Evolutionary conservation across 2,797 vertebrate species (phyloP), one percentile per base, ranked within the genome.

Genomic region (Rhynchonycteris naso): DNA sequence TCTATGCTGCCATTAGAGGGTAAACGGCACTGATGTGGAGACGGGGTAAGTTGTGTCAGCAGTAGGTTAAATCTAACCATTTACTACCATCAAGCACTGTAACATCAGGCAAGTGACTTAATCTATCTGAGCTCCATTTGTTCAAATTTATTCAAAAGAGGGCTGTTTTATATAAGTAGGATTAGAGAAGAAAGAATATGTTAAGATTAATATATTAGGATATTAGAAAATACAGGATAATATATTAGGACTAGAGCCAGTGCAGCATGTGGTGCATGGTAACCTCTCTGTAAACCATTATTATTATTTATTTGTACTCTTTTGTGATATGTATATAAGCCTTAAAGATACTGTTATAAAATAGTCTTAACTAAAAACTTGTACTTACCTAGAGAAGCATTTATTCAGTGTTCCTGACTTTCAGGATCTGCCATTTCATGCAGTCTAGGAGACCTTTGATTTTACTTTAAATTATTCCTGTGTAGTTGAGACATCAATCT

Each of bases 401-500:
- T 65, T 89, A 91, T 84, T 93, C 72, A 83, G 88, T 88, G 85
- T 90, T 92, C 72, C 63, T 88, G 72, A 78, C 16, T 2, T 82
- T 78, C 66, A 54, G 80, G 47, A 72, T 82, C 72, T 92, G 81
- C 71, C 26, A 9, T 89, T 95, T 95, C 87, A 3, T 68, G 90
- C 33, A 58, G 81, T 93, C 66, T 86, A 50, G 88, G 88, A 78
- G 86, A 59, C 89, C 58, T 97, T 95, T 94, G 93, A 90, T 92
- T 96, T 95, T 81, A 83, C 72, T 66, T 93, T 93, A 54, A 94
- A 85, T 95, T 94, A 85, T 95, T 86, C 84, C 84, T 85, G 54
- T 75, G 72, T 72, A 66, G 90, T 93, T 96, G 93, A 96, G 58
- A 92, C 91, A 93, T 96, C 94, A 92, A 30, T 95, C 94, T 96